phyloP scores from a whole-genome alignment of 2,113 vertebrate species.

The Peromyscus californicus region DNA sequence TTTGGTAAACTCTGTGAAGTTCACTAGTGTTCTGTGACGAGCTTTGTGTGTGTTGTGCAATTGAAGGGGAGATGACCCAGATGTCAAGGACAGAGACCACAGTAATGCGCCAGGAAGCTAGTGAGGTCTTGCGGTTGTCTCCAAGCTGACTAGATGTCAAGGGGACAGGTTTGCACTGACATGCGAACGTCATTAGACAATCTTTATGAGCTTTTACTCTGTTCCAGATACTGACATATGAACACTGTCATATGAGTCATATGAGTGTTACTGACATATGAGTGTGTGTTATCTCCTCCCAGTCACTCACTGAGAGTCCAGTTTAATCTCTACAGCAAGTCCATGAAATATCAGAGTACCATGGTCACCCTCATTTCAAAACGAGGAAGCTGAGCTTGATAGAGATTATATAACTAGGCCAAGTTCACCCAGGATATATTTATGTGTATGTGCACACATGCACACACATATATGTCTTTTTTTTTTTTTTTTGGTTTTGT shows the following conservation, averaged over 20 bases:
- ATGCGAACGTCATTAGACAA: not conserved
- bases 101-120: not conserved
- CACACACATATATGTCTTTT: too few relatives aligned
- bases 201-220: slow-evolving; percentile 20
- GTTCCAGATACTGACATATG: not conserved
- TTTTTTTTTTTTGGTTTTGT: too few relatives aligned
- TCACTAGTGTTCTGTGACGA: not conserved
- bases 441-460: not conserved
- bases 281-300: not conserved
- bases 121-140: slow-evolving; percentile 4
- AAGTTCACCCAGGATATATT: not conserved
- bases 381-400: slow-evolving; percentile 14
- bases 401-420: not conserved
- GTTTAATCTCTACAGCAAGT: slow-evolving; percentile 12
- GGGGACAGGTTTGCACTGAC: not conserved
- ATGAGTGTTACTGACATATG: too few relatives aligned
- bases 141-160: not conserved
- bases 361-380: not conserved
- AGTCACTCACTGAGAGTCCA: not conserved
- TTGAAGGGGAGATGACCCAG: not conserved
- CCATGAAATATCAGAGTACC: not conserved
- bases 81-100: not conserved
- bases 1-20: slow-evolving; percentile 17
- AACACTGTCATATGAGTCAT: not conserved
- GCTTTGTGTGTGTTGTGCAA: not conserved